Percentiles rank a stretch among this genome's conserved stretches.
Evolutionary conservation across 2,888 invertebrate species (phyloP).

Genomic region (Hypsopygia costalis): DNA sequence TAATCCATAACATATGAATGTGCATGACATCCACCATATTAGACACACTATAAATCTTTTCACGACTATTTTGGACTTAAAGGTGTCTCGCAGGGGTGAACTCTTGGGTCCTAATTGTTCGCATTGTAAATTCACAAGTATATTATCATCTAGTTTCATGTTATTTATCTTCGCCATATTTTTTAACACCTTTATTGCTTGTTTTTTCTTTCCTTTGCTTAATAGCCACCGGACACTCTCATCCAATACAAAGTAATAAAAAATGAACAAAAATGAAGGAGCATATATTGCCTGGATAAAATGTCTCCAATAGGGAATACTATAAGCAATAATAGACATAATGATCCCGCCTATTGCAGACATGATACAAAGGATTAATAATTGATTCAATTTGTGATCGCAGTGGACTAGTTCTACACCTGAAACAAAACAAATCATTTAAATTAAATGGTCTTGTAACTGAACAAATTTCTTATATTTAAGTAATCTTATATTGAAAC

Average conservation of each 20-base stretch:
- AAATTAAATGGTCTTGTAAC: too few relatives aligned
- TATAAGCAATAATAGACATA: conserved; percentile 82
- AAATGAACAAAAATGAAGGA: conserved; percentile 82
- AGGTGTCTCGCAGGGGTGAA: conserved; percentile 29
- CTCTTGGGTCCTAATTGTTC: conserved; percentile 22
- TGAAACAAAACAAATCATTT: conserved; percentile 27
- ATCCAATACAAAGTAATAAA: conserved; percentile 83
- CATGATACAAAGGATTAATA: conserved; percentile 64
- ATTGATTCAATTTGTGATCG: conserved; percentile 24
- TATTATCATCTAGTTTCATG: conserved; percentile 34
- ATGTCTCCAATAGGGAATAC: conserved; percentile 83
- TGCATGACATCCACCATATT: conserved; percentile 45
- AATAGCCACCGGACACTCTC: conserved; percentile 88
- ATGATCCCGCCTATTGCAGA: conserved; percentile 82
- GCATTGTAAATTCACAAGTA: conserved; percentile 33
- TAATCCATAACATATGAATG: conserved; percentile 81
- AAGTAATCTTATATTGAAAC: too few relatives aligned
- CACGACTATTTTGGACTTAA: conserved; percentile 36
- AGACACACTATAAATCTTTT: conserved; percentile 41
- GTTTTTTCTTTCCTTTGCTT: conserved; percentile 82
- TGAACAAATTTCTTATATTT: too few relatives aligned
- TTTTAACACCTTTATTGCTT: conserved; percentile 80
- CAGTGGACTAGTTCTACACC: conserved; percentile 44
- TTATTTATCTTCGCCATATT: conserved; percentile 74
- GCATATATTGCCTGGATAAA: conserved; percentile 82